Conservation (phyloP, 2,113 vertebrate genomes). For the Carassius gibelio region DNA sequence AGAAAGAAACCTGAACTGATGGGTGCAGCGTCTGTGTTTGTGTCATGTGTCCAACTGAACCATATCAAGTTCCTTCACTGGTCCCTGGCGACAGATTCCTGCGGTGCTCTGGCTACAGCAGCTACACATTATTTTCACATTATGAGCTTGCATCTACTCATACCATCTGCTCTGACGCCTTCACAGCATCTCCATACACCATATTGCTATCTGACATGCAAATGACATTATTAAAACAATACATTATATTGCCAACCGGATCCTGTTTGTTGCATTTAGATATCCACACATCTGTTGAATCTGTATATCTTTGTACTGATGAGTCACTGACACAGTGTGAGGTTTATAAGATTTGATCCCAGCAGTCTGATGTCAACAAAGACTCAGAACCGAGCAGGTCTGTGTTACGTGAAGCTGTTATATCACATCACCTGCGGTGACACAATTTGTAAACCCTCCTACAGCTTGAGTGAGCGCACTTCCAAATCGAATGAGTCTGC, state of each 20-base stretch:
- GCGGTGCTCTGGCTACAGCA: slow-evolving; percentile 29
- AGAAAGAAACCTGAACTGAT: slow-evolving; percentile 35
- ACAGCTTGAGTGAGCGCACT: neutral
- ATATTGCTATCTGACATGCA: neutral
- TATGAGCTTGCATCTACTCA: slow-evolving; percentile 39
- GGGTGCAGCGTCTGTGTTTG: neutral
- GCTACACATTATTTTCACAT: slow-evolving; percentile 51
- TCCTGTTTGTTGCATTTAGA: neutral
- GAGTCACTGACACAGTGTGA: neutral
- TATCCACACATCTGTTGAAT: no score
- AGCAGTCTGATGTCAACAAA: slow-evolving; percentile 7
- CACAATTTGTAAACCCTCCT: slow-evolving; percentile 22
- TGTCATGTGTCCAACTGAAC: slow-evolving; percentile 47
- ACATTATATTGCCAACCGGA: neutral
- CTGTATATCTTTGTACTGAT: neutral
- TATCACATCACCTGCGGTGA: slow-evolving; percentile 30
- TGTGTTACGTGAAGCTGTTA: slow-evolving; percentile 16
- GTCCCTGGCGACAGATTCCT: slow-evolving; percentile 46
- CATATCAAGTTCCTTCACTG: slow-evolving; percentile 48
- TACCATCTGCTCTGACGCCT: slow-evolving; percentile 45
- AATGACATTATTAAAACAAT: neutral
- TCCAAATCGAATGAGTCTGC: neutral
- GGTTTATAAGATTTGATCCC: slow-evolving; percentile 3
- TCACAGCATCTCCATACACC: slow-evolving; percentile 3
- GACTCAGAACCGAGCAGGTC: neutral